phyloP scores from a whole-genome alignment of 2,113 vertebrate species.

The Corythornis madagascariensis region DNA sequence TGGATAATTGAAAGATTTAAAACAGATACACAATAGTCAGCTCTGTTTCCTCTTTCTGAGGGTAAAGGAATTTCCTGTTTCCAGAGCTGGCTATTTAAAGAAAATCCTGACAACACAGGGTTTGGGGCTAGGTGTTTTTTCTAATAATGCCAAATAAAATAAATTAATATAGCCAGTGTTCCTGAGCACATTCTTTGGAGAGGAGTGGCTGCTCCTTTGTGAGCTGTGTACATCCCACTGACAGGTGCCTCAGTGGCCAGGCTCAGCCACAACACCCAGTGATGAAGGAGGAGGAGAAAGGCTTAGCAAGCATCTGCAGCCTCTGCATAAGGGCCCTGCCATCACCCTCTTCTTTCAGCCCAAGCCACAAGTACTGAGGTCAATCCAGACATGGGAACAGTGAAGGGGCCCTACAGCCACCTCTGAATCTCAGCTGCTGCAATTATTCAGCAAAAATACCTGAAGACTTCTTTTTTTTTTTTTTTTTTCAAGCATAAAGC shows the following conservation, averaged over 20 bases:
- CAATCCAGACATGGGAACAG: background rate
- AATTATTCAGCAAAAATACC: background rate
- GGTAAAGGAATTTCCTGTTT: conserved; percentile 61
- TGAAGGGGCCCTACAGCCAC: background rate
- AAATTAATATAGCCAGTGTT: background rate
- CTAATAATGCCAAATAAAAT: conserved; percentile 46
- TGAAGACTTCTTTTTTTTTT: background rate
- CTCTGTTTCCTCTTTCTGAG: conserved; percentile 50
- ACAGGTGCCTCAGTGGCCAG: fast-evolving
- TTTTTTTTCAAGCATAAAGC: background rate
- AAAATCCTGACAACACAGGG: conserved; percentile 12
- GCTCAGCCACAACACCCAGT: background rate
- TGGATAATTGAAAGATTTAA: conserved; percentile 15
- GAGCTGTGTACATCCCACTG: background rate
- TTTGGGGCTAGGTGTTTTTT: background rate
- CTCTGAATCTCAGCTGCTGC: background rate
- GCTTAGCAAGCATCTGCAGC: background rate
- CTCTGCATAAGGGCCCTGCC: background rate
- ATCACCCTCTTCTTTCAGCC: background rate
- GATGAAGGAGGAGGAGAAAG: background rate
- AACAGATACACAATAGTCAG: background rate
- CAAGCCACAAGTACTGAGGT: background rate
- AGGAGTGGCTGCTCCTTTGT: background rate
- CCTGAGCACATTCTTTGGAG: conserved; percentile 8
- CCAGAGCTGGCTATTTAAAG: conserved; percentile 53